Evolutionary conservation across 2,888 invertebrate species (phyloP).

Genomic region (Nasonovia ribisnigri): DNA sequence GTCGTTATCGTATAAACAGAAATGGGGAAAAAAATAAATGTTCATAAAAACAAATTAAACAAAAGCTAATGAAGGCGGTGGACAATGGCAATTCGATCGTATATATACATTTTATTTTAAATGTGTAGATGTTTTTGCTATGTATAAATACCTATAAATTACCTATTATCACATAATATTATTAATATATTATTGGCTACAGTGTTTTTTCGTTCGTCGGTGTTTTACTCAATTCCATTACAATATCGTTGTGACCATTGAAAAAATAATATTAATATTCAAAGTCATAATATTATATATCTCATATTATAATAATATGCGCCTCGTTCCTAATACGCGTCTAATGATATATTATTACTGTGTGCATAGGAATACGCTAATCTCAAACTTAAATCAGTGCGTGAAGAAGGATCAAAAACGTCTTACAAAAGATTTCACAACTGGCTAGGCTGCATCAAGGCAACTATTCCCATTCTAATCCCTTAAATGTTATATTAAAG

Average conservation of each 20-base stretch:
- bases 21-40: not conserved
- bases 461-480: not conserved
- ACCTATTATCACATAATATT: not conserved
- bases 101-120: not conserved
- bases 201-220: not conserved
- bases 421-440: not conserved
- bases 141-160: not conserved
- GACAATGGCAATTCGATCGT: constrained; percentile 25
- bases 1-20: constrained; percentile 46
- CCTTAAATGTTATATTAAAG: not conserved
- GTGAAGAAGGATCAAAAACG: not conserved
- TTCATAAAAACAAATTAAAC: constrained; percentile 49
- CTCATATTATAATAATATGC: too few species aligned
- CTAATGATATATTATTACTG: not conserved
- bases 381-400: not conserved
- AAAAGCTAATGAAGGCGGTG: constrained; percentile 24
- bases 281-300: not conserved
- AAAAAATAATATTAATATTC: not conserved
- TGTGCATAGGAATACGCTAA: not conserved
- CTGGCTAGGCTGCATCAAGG: not conserved
- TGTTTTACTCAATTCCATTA: not conserved
- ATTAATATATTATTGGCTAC: not conserved
- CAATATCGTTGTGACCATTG: not conserved
- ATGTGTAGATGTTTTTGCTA: not conserved
- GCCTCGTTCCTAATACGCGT: not conserved